Base-by-base conservation (phyloP, 1,140 invertebrate species). In the Gonioctena quinquepunctata region DNA sequence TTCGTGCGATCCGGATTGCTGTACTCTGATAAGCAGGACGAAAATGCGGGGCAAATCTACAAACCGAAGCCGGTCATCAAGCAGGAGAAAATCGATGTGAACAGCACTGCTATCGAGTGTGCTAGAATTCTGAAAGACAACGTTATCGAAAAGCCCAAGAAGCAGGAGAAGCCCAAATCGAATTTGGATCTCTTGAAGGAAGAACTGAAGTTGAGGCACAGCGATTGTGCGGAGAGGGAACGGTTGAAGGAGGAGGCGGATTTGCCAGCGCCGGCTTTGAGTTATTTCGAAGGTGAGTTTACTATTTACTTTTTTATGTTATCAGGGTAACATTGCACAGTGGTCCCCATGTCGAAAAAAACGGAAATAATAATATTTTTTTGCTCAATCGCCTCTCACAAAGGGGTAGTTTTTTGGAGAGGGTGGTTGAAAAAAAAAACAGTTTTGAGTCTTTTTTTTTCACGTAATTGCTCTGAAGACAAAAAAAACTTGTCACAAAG, bases 221-320 rank as follows among this genome's bases (percentile, higher is more conserved):
- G 50, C 7, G 71, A 78, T 62, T 61, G 75, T 21, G 72, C 71
- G 21, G 69, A 69, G 25, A 22, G 65, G 63, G 68, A 64, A 11
- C 54, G 23, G 67, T 3, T 50, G 1, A 62, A 72, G 66, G 68
- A 75, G 27, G 65, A 74, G 61, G 33, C 57, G 2, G 21, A 21
- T 16, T 22, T 42, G 18, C 13, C 63, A 26, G 23, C 48, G 3
- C 64, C 71, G 19, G 64, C 69, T 18, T 16, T 71, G 11, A 70
- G 64, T 54, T 74, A 72, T 26, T 70, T 66, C 27, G 92, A 93
- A 76, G 88, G 88, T 75, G 90, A 91, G 33, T 42, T n/a, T n/a
- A n/a, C n/a, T n/a, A n/a, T n/a, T n/a, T n/a, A n/a, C n/a, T n/a
- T n/a, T n/a, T n/a, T n/a, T n/a, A n/a, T n/a, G n/a, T n/a, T n/a